Conservation (phyloP, 2,113 vertebrate species). For the Phalacrocorax aristotelis region DNA sequence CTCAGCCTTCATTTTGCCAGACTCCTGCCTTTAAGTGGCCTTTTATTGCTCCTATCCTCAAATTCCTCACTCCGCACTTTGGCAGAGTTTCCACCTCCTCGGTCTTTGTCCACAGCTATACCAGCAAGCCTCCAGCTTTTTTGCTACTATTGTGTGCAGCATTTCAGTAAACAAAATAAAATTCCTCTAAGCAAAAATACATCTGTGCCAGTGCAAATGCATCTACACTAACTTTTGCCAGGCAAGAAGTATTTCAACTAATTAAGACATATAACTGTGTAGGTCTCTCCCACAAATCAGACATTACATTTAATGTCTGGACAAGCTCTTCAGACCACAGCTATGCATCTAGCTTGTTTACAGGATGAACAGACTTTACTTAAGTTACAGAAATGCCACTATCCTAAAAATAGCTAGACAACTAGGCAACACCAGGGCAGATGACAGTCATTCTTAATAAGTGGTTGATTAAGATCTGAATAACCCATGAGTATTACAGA, state of each 20-base stretch:
- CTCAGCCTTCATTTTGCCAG: neutral
- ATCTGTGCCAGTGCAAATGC: neutral
- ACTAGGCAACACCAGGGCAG: conserved; percentile 10
- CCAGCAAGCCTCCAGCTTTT: conserved; percentile 15
- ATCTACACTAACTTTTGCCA: neutral
- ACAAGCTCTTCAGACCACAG: neutral
- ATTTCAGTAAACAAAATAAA: conserved; percentile 21
- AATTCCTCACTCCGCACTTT: conserved; percentile 11
- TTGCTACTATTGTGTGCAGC: conserved; percentile 11
- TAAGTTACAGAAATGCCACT: neutral
- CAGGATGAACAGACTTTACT: neutral
- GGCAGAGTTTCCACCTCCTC: neutral
- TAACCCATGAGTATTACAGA: neutral
- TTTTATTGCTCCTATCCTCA: conserved; percentile 29
- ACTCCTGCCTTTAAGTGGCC: conserved; percentile 15
- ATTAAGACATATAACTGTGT: neutral
- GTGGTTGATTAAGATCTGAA: neutral
- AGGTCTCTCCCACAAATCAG: neutral
- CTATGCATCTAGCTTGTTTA: conserved; percentile 30
- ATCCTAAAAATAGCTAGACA: conserved; percentile 27
- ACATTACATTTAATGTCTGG: neutral
- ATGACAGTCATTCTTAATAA: neutral
- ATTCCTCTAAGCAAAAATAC: neutral
- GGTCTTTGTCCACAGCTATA: neutral
- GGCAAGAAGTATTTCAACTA: neutral